Percentiles rank a stretch among this genome's conserved stretches.
These are phyloP conservation scores for Calliopum simillimum DNA, from an alignment of 2,888 invertebrate species.

Conservation along the genomic window DNA sequence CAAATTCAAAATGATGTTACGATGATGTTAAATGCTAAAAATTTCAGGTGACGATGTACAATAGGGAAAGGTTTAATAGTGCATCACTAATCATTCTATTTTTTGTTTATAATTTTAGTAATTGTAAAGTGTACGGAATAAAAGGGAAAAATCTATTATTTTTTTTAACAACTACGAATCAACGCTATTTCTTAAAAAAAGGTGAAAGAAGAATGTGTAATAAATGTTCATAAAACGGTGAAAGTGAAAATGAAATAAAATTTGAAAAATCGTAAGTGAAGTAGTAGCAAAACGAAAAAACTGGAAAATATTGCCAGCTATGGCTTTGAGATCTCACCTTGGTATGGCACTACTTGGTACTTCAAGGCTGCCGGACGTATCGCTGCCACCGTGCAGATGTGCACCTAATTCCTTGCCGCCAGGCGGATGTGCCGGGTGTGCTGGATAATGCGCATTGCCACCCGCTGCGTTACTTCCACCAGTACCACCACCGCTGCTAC, in stretches of 20 bases:
- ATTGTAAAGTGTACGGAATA: too few relatives aligned
- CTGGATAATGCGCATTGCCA: not conserved
- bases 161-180: not conserved
- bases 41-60: too few relatives aligned
- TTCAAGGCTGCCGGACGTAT: constrained; percentile 60
- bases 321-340: constrained; percentile 51
- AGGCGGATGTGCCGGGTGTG: constrained; percentile 17
- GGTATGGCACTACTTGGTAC: constrained; percentile 62
- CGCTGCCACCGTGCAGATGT: constrained; percentile 49
- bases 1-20: too few relatives aligned
- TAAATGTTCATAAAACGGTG: too few relatives aligned
- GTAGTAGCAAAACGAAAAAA: not conserved
- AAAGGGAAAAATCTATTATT: too few relatives aligned
- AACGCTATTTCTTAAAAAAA: not conserved
- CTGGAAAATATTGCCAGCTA: not conserved
- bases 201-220: too few relatives aligned
- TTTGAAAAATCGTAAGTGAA: not conserved
- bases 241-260: too few relatives aligned
- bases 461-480: constrained; percentile 47
- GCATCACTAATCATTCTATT: too few relatives aligned
- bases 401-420: constrained; percentile 47
- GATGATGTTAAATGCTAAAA: too few relatives aligned
- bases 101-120: too few relatives aligned
- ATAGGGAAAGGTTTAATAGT: too few relatives aligned
- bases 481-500: constrained; percentile 54